A percentile compares a stretch with the other conserved stretches of the same genome.
Evolutionary conservation across 2,113 vertebrate genomes (phyloP).

Genomic region (Scalopus aquaticus): DNA sequence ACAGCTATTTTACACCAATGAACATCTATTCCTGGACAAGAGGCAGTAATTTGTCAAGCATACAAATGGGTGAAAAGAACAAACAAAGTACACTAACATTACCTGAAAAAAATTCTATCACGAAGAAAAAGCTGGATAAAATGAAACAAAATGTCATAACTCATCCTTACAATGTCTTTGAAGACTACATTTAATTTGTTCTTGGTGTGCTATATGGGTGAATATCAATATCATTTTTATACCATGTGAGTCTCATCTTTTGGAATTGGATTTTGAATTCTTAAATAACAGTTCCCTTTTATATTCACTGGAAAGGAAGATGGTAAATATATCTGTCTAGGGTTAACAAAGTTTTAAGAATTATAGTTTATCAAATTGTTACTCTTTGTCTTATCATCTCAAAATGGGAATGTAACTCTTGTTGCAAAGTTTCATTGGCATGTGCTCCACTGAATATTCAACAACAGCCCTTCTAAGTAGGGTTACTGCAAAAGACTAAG

Average conservation of each 20-base stretch:
- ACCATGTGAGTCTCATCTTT: background rate
- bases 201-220: background rate
- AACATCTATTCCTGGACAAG: constrained; percentile 17
- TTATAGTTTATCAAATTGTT: background rate
- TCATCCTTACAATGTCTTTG: background rate
- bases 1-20: background rate
- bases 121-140: background rate
- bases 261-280: background rate
- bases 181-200: background rate
- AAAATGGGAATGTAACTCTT: background rate
- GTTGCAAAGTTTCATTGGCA: background rate
- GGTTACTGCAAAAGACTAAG: background rate
- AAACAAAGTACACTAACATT: background rate
- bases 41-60: background rate
- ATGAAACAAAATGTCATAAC: background rate
- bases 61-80: background rate
- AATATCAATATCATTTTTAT: background rate
- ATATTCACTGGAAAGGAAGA: background rate
- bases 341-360: constrained; percentile 46
- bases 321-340: background rate
- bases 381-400: background rate
- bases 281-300: background rate
- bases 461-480: background rate
- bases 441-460: background rate
- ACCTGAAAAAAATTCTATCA: background rate